These are phyloP conservation scores for Passer domesticus DNA, from an alignment of 2,113 vertebrate species.

Conservation along the genomic window DNA sequence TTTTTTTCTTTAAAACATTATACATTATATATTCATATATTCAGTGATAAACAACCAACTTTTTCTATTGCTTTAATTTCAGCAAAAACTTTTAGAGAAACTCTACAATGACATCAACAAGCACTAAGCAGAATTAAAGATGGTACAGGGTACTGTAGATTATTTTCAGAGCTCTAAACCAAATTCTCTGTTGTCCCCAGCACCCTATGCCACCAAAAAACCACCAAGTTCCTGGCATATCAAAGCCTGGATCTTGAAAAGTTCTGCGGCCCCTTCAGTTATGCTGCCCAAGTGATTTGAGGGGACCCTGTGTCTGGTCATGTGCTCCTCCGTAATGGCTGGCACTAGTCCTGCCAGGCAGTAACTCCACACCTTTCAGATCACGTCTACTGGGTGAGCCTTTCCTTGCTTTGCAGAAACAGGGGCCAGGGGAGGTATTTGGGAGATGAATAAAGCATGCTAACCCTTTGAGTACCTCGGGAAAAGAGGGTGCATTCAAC, in stretches of 20 bases:
- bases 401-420: neutral
- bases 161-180: neutral
- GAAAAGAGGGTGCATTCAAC: neutral
- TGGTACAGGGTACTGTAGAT: neutral
- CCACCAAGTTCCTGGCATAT: neutral
- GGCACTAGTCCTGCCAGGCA: neutral
- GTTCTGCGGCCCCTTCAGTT: neutral
- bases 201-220: neutral
- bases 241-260: neutral
- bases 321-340: neutral
- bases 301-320: rapidly evolving
- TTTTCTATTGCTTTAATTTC: neutral
- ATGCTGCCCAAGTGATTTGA: neutral
- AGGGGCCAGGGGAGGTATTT: neutral
- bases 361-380: neutral
- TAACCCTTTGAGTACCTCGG: neutral
- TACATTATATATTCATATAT: neutral
- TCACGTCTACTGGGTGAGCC: neutral
- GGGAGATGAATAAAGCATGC: neutral
- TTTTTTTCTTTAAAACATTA: conserved; percentile 6
- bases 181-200: neutral
- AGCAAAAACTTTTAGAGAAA: neutral
- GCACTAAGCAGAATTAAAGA: neutral
- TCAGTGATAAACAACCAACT: neutral
- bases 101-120: neutral